phyloP scores from a whole-genome alignment of 1,140 invertebrate species.

The Conopomorpha cramerella region DNA sequence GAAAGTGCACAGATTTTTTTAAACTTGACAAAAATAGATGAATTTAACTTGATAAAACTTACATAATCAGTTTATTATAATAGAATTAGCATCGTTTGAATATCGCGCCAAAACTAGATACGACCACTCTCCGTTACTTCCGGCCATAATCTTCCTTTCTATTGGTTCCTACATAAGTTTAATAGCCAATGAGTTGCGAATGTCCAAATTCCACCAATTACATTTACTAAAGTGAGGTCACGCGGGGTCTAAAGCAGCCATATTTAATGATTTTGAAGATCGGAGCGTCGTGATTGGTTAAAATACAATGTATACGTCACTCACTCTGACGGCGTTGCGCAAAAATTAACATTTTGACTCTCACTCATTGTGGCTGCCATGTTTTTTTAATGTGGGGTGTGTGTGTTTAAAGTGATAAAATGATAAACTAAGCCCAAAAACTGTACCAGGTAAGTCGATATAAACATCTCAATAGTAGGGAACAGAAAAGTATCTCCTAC shows the following conservation, averaged over 20 bases:
- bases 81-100: too few relatives aligned
- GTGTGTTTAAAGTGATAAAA: conserved; percentile 52
- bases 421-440: conserved; percentile 50
- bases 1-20: too few relatives aligned
- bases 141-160: conserved; percentile 2
- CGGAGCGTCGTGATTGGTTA: conserved; percentile 32
- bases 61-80: too few relatives aligned
- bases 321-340: conserved; percentile 52
- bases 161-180: conserved; percentile 12
- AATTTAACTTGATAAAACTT: too few relatives aligned
- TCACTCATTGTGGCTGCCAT: conserved; percentile 54
- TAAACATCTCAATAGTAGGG: too few relatives aligned
- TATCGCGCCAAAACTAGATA: too few relatives aligned
- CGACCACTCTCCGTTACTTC: too few relatives aligned
- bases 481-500: too few relatives aligned
- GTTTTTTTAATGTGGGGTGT: conserved; percentile 59
- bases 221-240: conserved; percentile 17
- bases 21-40: too few relatives aligned
- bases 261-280: conserved; percentile 40
- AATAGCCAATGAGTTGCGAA: conserved; percentile 13
- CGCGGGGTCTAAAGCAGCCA: conserved; percentile 41
- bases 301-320: conserved; percentile 39
- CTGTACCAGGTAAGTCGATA: conserved; percentile 48
- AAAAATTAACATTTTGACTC: conserved; percentile 47
- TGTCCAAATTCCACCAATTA: conserved; percentile 30